Conservation (phyloP, 2,113 vertebrate genomes). For the Phoenicopterus ruber region DNA sequence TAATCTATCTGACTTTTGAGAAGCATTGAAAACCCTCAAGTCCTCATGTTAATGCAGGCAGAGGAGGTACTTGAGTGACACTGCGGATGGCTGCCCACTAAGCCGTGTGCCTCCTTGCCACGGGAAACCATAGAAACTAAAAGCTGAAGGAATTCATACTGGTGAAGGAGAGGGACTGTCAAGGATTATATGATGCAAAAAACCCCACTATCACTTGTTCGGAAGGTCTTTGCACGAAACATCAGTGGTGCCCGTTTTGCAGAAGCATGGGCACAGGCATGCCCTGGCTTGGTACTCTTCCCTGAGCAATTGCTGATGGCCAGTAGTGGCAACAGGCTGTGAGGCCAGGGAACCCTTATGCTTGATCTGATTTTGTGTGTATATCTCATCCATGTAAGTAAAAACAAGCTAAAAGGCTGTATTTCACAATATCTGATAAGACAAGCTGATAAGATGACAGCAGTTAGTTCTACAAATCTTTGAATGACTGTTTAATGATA, state of each 20-base stretch:
- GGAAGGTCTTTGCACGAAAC: not conserved
- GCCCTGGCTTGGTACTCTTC: not conserved
- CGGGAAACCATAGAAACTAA: not conserved
- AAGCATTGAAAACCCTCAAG: not conserved
- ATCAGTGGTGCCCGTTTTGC: not conserved
- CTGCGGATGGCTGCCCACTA: not conserved
- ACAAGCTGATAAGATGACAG: not conserved
- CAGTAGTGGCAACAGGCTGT: not conserved
- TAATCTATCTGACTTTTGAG: not conserved
- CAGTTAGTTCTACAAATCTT: not conserved
- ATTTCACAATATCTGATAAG: not conserved
- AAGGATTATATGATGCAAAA: not conserved
- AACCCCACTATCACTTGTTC: fast-evolving
- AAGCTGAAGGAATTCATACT: not conserved
- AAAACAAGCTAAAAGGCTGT: not conserved
- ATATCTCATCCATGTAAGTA: not conserved
- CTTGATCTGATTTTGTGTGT: not conserved
- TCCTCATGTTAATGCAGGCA: not conserved
- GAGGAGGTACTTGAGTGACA: not conserved
- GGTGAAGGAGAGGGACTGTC: not conserved
- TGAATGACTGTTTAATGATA: not conserved
- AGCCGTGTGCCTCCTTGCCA: not conserved
- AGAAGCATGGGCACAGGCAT: not conserved
- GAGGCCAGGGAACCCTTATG: no score
- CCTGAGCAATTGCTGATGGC: not conserved